Evolutionary conservation across 1,140 invertebrate genomes (phyloP), one percentile per base, ranked within the genome.

Genomic region (Cepaea nemoralis): DNA sequence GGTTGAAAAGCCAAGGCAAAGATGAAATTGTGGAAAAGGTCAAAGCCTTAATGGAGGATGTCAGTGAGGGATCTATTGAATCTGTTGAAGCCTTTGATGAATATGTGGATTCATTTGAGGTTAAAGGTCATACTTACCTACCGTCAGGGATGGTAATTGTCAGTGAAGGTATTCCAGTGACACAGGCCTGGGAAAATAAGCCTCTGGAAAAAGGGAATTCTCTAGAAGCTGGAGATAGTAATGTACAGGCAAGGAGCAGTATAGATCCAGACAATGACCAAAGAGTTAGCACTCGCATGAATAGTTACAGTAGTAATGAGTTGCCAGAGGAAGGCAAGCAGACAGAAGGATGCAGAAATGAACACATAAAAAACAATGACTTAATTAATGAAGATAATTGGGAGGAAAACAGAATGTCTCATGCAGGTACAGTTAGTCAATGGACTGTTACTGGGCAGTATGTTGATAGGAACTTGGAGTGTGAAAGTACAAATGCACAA

Each of bases 81-180:
- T 83, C 80, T 16, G 35, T 75, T 40, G 48, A 42, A 19, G 31
- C 59, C 2, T 31, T 40, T 31, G 67, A 83, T 45, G 77, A 79
- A 31, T 80, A 73, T n/a, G 39, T 80, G 67, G 69, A 73, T 42
- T 71, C 78, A 37, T n/a, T n/a, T 42, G 78, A 73, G 33, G 45
- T 80, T 19, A 71, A 45, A 48, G 78, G 78, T 73, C 69, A 81
- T 70, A 81, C 50, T 24, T 55, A 59, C 76, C 63, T 81, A 24
- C 50, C 66, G 8, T 81, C 83, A 39, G 83, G 83, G 24, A 83
- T 83, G 67, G 69, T 83, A 42, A 74, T 81, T 31, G 83, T 81
- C 40, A 81, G 77, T 40, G 83, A 81, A 42, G 83, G 83, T 71
- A 31, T 73, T 33, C 71, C 48, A 31, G 40, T 74, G 16, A 74